Conservation (phyloP, 1,140 invertebrate species). For the Chelonus insularis region DNA sequence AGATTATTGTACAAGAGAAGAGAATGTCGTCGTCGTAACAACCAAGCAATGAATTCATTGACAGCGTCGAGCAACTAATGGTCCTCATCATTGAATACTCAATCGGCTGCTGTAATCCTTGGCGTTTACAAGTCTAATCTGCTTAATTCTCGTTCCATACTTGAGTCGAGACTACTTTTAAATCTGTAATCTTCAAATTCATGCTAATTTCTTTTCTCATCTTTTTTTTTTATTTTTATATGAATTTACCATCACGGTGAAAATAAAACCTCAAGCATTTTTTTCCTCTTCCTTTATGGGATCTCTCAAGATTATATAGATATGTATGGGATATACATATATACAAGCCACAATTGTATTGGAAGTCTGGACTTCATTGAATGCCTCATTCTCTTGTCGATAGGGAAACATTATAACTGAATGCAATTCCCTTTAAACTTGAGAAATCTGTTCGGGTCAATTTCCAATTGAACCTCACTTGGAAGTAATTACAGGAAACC, state of each 20-base stretch:
- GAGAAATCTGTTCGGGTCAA: slow-evolving; percentile 15
- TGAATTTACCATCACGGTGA: not conserved
- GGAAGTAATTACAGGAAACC: slow-evolving; percentile 4
- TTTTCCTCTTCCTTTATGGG: too few species aligned
- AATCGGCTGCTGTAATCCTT: slow-evolving; percentile 36
- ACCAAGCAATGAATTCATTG: slow-evolving; percentile 48
- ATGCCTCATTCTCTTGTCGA: not conserved
- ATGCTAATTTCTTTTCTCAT: not conserved
- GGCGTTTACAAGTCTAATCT: slow-evolving; percentile 19
- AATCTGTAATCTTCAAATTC: not conserved
- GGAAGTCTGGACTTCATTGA: not conserved
- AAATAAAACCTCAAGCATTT: too few species aligned
- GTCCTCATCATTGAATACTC: slow-evolving; percentile 40
- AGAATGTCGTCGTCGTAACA: slow-evolving; percentile 43
- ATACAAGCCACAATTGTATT: not conserved
- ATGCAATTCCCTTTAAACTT: slow-evolving; percentile 3
- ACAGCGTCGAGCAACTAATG: slow-evolving; percentile 46
- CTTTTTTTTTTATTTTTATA: too few species aligned
- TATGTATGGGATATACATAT: too few species aligned
- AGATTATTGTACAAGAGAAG: slow-evolving; percentile 50
- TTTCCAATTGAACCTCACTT: slow-evolving; percentile 25
- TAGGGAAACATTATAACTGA: slow-evolving; percentile 3
- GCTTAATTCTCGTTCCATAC: slow-evolving; percentile 3
- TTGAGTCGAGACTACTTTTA: not conserved
- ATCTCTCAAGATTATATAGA: too few species aligned